These are phyloP conservation scores for Eupithecia insigniata DNA, from an alignment of 2,888 invertebrate species.

Conservation along the genomic window DNA sequence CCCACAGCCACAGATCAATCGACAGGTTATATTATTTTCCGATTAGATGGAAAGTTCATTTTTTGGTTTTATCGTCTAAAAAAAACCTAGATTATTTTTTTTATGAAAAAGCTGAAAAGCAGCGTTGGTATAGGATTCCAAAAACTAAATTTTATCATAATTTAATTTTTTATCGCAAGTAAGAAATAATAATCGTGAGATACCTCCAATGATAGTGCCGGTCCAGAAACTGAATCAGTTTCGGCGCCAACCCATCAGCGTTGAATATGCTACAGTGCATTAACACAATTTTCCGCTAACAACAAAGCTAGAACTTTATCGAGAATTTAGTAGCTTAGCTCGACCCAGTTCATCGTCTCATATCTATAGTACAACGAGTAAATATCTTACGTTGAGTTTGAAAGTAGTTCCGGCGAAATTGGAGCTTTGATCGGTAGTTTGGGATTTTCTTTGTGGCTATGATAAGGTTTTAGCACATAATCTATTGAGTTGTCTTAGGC, in stretches of 20 bases:
- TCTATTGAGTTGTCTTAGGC: neutral
- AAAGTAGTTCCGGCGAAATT: conserved; percentile 1
- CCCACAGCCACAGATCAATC: neutral
- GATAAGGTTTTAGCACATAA: neutral
- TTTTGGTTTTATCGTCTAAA: too few relatives aligned
- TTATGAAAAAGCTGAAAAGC: neutral
- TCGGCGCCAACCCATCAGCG: conserved; percentile 29
- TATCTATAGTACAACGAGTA: conserved; percentile 15
- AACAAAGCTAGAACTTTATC: conserved; percentile 39
- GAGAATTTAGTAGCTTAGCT: conserved; percentile 33
- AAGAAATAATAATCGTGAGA: neutral
- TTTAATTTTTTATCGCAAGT: neutral
- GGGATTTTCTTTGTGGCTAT: neutral
- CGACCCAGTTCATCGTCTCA: conserved; percentile 35
- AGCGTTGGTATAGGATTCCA: neutral
- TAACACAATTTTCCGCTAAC: conserved; percentile 42
- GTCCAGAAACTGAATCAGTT: conserved; percentile 22
- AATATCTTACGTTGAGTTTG: conserved; percentile 8
- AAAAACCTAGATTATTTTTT: too few relatives aligned
- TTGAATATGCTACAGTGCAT: conserved; percentile 38
- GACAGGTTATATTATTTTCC: neutral
- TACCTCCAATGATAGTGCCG: neutral
- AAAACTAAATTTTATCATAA: neutral
- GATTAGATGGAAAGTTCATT: neutral
- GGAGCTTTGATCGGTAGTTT: neutral